Conservation (phyloP, 2,113 vertebrate genomes). For the Loxodonta africana region DNA sequence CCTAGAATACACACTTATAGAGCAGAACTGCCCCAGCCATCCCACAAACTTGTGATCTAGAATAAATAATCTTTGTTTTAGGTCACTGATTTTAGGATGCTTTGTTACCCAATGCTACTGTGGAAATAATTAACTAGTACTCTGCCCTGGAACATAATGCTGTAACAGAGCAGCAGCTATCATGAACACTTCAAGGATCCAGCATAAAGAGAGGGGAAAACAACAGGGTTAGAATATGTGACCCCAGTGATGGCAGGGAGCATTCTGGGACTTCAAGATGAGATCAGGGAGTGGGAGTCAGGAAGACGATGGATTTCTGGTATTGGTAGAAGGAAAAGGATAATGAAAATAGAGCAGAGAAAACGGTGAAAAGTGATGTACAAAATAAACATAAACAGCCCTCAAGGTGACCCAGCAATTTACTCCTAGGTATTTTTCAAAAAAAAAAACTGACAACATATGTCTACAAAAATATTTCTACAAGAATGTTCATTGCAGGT, state of each 20-base stretch:
- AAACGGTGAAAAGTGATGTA: not conserved
- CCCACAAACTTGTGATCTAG: not conserved
- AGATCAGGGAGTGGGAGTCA: not conserved
- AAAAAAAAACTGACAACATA: not conserved
- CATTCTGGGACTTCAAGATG: not conserved
- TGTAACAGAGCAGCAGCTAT: not conserved
- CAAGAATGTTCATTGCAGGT: not conserved
- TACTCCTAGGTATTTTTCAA: not conserved
- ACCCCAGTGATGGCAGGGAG: not conserved
- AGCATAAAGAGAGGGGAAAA: not conserved
- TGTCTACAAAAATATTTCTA: not conserved
- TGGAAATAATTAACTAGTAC: not conserved
- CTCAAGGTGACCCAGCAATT: not conserved
- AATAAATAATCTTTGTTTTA: not conserved
- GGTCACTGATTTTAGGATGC: not conserved
- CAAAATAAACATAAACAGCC: not conserved
- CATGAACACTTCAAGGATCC: not conserved
- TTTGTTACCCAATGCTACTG: not conserved
- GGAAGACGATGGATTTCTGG: not conserved
- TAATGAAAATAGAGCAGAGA: not conserved
- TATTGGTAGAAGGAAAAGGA: not conserved
- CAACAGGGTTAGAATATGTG: not conserved
- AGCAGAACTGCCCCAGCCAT: not conserved
- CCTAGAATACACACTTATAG: not conserved
- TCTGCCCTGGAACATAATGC: not conserved